phyloP scores from a whole-genome alignment of 2,113 vertebrate species.

The Hemiscyllium ocellatum region DNA sequence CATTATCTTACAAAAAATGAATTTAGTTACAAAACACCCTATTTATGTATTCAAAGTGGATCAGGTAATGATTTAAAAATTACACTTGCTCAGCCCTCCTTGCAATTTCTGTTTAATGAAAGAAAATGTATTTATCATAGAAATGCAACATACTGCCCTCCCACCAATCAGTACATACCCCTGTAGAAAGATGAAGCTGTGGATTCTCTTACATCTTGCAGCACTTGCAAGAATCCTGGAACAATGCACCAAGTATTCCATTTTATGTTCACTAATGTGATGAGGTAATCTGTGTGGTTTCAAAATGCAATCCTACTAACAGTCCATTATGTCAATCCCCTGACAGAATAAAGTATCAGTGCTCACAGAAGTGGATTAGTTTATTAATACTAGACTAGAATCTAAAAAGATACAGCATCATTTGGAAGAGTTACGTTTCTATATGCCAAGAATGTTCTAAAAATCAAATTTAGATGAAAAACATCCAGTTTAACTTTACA shows the following conservation, averaged over 20 bases:
- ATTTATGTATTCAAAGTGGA: not conserved
- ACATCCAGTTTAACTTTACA: not conserved
- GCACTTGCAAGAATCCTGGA: not conserved
- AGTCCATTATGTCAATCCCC: conserved; percentile 55
- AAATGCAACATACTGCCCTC: not conserved
- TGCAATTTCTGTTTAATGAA: not conserved
- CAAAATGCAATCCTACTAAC: conserved; percentile 43
- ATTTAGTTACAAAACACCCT: not conserved
- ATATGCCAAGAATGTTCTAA: not conserved
- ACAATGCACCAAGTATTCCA: not conserved
- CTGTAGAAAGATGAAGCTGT: conserved; percentile 1
- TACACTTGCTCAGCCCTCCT: not conserved
- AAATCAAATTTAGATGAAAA: not conserved
- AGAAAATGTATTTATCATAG: not conserved
- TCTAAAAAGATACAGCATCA: not conserved
- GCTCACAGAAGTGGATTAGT: conserved; percentile 47
- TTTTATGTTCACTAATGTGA: conserved; percentile 38
- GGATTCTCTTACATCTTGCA: conserved; percentile 20
- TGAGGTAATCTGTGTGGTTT: conserved; percentile 54
- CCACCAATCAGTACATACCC: not conserved
- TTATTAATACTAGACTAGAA: conserved; percentile 40
- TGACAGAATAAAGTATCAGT: conserved; percentile 48
- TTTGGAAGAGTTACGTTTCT: not conserved
- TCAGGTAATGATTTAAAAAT: not conserved
- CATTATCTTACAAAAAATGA: not conserved